Base-by-base conservation (phyloP, 2,888 invertebrate genomes). In the Trichopoda pennipes region DNA sequence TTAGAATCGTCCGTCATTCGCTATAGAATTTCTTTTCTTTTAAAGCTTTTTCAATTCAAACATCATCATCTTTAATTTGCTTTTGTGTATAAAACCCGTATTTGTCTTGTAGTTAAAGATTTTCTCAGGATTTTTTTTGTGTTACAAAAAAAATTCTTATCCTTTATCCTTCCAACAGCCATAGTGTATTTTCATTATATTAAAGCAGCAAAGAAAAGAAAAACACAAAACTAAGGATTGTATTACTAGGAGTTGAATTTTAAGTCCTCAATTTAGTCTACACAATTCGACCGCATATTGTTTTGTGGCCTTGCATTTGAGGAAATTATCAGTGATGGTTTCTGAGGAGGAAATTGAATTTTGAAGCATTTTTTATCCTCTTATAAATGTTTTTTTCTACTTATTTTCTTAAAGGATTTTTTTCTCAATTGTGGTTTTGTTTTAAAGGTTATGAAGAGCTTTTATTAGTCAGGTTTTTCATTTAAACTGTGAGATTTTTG, bases 261-360 rank as follows among this genome's bases (percentile, higher is more conserved):
- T 51, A 42, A 49, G 63, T 70, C 49, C n/a, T 77, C 35, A 56
- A 63, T 63, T 77, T 64, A 70, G 47, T 77, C 28, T 51, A 66
- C 60, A 60, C 64, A 75, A 76, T 72, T 84, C 80, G 78, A 85
- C 79, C 81, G 81, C 83, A 82, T 83, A 73, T 66, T 81, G 80
- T 80, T 82, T 84, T 78, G 80, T 84, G 84, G 83, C 80, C 68
- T 79, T 82, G 80, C 75, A 81, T 73, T 82, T 79, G 28, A 19
- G 32, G 53, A 80, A 79, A 64, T 38, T 38, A 23, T 51, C 49
- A 68, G 72, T 12, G 10, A 17, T 49, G 47, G n/a, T 17, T 47
- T 53, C 9, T 61, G 23, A 49, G 32, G 10, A 38, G 23, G 23
- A 38, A 19, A 73, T 77, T 73, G 19, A 60, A 66, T 63, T 73